Percentiles rank a stretch among this genome's conserved stretches.
These are phyloP conservation scores for Magallana ariakensis DNA, from an alignment of 1,140 invertebrate species.

Conservation along the genomic window DNA sequence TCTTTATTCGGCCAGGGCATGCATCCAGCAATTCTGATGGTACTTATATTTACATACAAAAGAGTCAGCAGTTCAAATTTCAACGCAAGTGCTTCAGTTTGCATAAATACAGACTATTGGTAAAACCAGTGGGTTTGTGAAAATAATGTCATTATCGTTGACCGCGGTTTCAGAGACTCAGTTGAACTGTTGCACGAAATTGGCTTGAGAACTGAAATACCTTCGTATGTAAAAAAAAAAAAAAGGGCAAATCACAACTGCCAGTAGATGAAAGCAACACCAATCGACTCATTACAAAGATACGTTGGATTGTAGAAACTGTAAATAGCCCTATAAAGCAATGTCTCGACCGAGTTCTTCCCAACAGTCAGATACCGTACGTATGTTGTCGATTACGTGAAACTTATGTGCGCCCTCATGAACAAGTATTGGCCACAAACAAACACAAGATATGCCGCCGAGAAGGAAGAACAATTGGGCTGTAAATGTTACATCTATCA, in stretches of 20 bases:
- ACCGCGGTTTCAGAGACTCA: constrained; percentile 39
- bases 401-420: background rate
- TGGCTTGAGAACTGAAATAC: constrained; percentile 43
- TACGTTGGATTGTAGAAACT: constrained; percentile 39
- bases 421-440: no score
- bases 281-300: constrained; percentile 39
- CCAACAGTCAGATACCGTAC: constrained; percentile 20
- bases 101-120: constrained; percentile 38
- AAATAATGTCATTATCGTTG: constrained; percentile 22
- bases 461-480: no score
- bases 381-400: background rate
- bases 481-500: no score
- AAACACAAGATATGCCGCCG: no score
- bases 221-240: constrained; percentile 39
- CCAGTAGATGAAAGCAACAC: constrained; percentile 30
- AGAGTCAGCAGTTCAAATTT: constrained; percentile 28
- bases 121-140: constrained; percentile 44
- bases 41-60: constrained; percentile 46
- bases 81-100: constrained; percentile 8
- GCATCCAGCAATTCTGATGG: constrained; percentile 37
- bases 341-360: constrained; percentile 37
- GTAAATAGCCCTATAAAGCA: constrained; percentile 36
- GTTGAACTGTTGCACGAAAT: constrained; percentile 20
- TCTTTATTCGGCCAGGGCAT: background rate
- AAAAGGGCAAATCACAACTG: constrained; percentile 5